Conservation (phyloP, 2,888 invertebrate species). For the Laspeyria flexula region DNA sequence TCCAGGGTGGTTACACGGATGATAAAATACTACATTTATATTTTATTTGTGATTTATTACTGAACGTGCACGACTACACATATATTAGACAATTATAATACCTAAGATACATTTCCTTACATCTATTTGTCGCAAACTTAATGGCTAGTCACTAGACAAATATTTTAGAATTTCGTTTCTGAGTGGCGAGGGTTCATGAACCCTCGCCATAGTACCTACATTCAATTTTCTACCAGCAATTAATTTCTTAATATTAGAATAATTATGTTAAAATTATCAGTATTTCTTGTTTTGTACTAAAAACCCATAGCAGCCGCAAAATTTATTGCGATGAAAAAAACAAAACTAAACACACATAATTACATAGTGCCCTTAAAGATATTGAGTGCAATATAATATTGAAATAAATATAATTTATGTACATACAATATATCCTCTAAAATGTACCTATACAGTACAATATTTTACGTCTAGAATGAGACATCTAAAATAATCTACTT, state of each 20-base stretch:
- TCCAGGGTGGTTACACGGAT: slow-evolving; percentile 9
- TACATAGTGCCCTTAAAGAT: slow-evolving; percentile 52
- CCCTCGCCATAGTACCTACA: slow-evolving; percentile 57
- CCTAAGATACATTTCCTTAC: slow-evolving; percentile 43
- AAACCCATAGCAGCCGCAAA: slow-evolving; percentile 19
- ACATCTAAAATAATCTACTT: slow-evolving; percentile 43
- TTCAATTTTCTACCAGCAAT: slow-evolving; percentile 54
- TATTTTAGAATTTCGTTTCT: slow-evolving; percentile 84
- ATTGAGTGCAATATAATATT: slow-evolving; percentile 39
- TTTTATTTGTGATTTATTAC: slow-evolving; percentile 17
- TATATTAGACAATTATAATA: slow-evolving; percentile 25
- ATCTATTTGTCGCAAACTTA: slow-evolving; percentile 62
- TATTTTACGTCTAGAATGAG: slow-evolving; percentile 28
- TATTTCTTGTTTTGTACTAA: slow-evolving; percentile 14
- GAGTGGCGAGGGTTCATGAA: slow-evolving; percentile 62
- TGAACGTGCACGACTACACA: slow-evolving; percentile 40
- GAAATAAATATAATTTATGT: slow-evolving; percentile 31
- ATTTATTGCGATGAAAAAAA: slow-evolving; percentile 48
- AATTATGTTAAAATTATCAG: no score
- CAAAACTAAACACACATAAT: slow-evolving; percentile 51
- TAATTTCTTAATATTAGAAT: slow-evolving; percentile 48
- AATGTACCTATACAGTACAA: slow-evolving; percentile 44
- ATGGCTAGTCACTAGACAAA: slow-evolving; percentile 68
- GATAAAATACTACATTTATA: neutral
- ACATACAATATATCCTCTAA: slow-evolving; percentile 28